Base-by-base conservation (phyloP, 2,888 invertebrate genomes). In the Xestia xanthographa region DNA sequence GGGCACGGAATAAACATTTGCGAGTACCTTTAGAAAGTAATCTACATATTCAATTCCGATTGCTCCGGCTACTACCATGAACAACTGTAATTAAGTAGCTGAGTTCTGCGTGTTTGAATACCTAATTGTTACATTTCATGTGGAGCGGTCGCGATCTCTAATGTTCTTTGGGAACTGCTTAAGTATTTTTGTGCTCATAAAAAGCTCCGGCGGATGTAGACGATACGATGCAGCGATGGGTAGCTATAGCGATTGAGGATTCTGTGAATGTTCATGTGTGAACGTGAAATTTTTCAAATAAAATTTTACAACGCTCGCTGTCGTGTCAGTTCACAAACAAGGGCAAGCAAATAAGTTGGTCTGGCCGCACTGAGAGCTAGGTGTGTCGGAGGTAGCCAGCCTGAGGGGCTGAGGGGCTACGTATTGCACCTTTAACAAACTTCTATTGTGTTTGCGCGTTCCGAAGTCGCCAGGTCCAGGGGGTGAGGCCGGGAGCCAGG, bases 391-490 rank as follows among this genome's bases (percentile, higher is more conserved):
- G 62, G 63, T 22, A 43, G 66, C 69, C 58, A 17, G 34, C 17
- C 72, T 60, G 72, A 50, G 73, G 69, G 34, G 71, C 38, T 66
- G 20, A 48, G 69, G 29, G 68, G 71, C 43, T 68, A 75, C 72
- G 58, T 80, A 75, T 83, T 89, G 91, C 90, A 89, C 87, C 89
- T 90, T 90, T 89, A 89, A 90, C 90, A 87, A 90, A 91, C 88
- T 90, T 90, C 84, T 89, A 91, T 92, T 92, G 92, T 92, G 83
- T 86, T 88, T 83, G 87, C 85, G 81, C 81, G 75, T 62, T 75
- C 78, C 63, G 68, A 75, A 81, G 83, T 82, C 75, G 82, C 72
- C 80, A 76, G 78, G 58, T 79, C 70, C 82, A 78, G 71, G 69
- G 79, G 81, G 79, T 62, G 69, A 63, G 63, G 22, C 26, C 14